These are phyloP conservation scores for Microcaecilia unicolor DNA, from an alignment of 2,797 vertebrate genomes.

Conservation along the genomic window DNA sequence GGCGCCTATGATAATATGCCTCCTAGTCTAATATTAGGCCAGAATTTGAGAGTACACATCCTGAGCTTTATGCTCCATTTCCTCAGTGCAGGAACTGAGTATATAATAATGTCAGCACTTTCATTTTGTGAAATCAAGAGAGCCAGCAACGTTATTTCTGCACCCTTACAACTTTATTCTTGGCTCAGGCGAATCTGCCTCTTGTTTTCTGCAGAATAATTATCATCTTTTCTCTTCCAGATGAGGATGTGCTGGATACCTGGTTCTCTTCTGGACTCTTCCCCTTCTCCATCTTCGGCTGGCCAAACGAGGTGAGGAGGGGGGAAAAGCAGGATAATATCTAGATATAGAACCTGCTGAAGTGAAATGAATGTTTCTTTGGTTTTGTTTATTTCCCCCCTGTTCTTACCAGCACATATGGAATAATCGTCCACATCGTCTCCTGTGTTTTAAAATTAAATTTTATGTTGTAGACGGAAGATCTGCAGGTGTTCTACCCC, in stretches of 20 bases:
- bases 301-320: conserved; percentile 70
- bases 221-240: conserved; percentile 37
- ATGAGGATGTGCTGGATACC: conserved; percentile 86
- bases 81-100: no score
- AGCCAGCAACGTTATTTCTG: neutral
- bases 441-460: neutral
- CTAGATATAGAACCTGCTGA: neutral
- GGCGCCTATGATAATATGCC: no score
- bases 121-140: no score
- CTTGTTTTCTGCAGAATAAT: no score
- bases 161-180: no score
- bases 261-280: conserved; percentile 92
- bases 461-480: conserved; percentile 53
- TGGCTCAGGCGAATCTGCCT: neutral
- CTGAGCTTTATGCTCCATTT: no score
- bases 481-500: conserved; percentile 80
- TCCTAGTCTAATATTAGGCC: no score
- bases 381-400: no score
- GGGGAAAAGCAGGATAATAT: neutral
- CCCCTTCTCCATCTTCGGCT: conserved; percentile 87
- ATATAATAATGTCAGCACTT: no score
- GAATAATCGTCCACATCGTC: no score
- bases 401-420: no score
- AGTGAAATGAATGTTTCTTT: neutral
- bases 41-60: neutral